Base-by-base conservation (phyloP, 2,888 invertebrate species). In the Stenolophus ochropezus region DNA sequence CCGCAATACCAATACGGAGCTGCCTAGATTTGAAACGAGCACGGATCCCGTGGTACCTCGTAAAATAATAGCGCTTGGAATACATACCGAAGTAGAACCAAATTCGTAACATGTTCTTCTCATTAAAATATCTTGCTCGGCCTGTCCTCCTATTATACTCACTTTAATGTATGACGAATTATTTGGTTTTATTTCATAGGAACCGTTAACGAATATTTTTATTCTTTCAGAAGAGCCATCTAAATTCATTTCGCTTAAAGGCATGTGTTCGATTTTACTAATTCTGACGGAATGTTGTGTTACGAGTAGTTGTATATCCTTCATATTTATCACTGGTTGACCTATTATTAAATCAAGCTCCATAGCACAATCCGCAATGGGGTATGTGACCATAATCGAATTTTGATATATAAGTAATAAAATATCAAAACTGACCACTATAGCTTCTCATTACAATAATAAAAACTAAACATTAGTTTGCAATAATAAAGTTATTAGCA, bases 301-400 rank as follows among this genome's bases (percentile, higher is more conserved):
- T n/a, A 61, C 25, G 6, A 25, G n/a, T 61, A 61, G 27, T 27
- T 61, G 27, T 6, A 25, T 4, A 16, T 4, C 61, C 3, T 61
- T 14, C 14, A n/a, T 23, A 61, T 61, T 61, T 2, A 58, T 58
- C 20, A 21, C 56, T 20, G 56, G 56, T 18, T 21, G 11, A 1
- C 21, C 56, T 20, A 58, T 58, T 58, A 58, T 58, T n/a, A 58
- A 21, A 58, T 58, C 18, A 58, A 58, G 21, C n/a, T 21, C 56
- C 11, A 21, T 58, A 5, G 1, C 21, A 5, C 21, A 58, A 8
- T 58, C 56, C 21, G 6, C 20, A n/a, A 58, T 58, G 21, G 18
- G 20, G 2, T 18, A 18, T 1, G 23, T 4, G 8, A 21, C 21
- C 21, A 6, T 18, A 11, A 21, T 21, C 8, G 16, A n/a, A n/a